Conservation (phyloP, 1,140 invertebrate genomes). For the Ectropis grisescens region DNA sequence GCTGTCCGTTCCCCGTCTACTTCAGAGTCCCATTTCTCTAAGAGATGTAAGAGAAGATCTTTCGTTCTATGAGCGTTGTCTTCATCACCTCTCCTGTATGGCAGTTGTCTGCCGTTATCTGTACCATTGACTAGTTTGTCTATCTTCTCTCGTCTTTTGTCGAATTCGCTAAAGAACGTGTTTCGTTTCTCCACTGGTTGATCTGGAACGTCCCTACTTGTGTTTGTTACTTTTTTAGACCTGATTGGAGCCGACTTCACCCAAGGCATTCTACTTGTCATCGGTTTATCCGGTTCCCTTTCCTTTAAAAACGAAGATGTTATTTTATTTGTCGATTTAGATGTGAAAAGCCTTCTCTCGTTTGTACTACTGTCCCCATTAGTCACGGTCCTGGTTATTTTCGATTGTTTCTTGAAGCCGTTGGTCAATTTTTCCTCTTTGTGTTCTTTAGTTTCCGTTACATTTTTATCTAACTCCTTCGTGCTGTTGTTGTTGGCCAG, state of each 20-base stretch:
- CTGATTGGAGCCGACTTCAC: conserved; percentile 38
- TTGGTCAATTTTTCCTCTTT: conserved; percentile 44
- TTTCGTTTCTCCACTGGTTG: conserved; percentile 71
- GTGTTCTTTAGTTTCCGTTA: conserved; percentile 34
- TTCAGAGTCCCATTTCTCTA: conserved; percentile 80
- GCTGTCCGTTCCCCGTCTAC: conserved; percentile 51
- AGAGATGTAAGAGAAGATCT: conserved; percentile 77
- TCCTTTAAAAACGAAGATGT: conserved; percentile 46
- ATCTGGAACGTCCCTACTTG: conserved; percentile 75
- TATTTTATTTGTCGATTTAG: conserved; percentile 48
- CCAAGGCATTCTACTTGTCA: conserved; percentile 70
- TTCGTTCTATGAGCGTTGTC: conserved; percentile 77
- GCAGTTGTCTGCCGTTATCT: conserved; percentile 45
- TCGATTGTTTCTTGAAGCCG: conserved; percentile 48
- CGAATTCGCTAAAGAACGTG: conserved; percentile 71
- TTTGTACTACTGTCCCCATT: conserved; percentile 49
- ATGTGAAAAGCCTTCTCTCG: conserved; percentile 42
- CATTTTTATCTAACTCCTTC: conserved; percentile 51
- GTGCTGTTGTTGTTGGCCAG: conserved; percentile 66
- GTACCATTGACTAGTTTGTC: conserved; percentile 54
- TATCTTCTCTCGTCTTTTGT: conserved; percentile 53
- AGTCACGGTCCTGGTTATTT: conserved; percentile 31
- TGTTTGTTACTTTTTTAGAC: conserved; percentile 74
- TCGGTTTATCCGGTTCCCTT: conserved; percentile 41
- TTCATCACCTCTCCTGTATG: conserved; percentile 61